These are phyloP conservation scores for Ciconia maguari DNA, from an alignment of 2,113 vertebrate genomes.

Conservation along the genomic window DNA sequence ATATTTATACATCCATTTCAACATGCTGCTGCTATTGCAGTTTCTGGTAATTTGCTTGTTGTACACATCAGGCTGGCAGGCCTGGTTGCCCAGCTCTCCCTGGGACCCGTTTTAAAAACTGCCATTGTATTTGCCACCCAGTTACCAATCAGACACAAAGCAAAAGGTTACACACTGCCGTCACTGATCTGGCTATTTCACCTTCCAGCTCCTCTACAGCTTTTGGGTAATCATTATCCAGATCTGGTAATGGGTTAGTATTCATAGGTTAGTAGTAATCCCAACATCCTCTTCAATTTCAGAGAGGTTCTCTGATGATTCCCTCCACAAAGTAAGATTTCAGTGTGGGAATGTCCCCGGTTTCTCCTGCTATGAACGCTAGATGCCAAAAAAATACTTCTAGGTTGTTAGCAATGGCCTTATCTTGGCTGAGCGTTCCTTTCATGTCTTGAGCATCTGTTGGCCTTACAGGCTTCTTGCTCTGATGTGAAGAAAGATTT, in stretches of 20 bases:
- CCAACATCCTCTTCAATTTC: neutral
- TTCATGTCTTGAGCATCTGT: neutral
- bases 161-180: fast-evolving
- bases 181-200: neutral
- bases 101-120: fast-evolving
- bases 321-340: neutral
- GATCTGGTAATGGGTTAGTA: neutral
- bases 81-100: neutral
- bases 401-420: neutral
- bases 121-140: neutral
- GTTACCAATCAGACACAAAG: neutral
- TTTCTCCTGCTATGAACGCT: neutral
- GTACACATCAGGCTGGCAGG: neutral
- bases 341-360: neutral
- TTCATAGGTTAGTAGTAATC: neutral
- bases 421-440: neutral
- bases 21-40: fast-evolving
- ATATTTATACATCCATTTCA: neutral
- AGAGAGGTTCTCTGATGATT: neutral
- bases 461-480: neutral
- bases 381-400: neutral
- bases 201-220: neutral
- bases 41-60: neutral
- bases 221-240: fast-evolving
- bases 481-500: neutral